Conservation (phyloP, 1,140 invertebrate genomes). For the Drosophila sucinea region DNA sequence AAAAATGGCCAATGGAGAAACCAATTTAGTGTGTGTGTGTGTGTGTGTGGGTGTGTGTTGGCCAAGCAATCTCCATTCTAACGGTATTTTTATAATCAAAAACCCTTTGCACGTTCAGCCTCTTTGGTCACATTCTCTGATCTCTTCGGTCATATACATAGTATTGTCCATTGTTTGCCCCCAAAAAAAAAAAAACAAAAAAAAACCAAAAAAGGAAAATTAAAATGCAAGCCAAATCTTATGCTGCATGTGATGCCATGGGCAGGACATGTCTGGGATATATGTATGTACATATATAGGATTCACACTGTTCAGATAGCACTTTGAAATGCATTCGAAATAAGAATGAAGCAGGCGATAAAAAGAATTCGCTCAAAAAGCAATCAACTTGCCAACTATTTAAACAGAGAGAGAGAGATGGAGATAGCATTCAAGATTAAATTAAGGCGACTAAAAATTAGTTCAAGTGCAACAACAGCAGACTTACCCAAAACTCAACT, state of each 20-base stretch:
- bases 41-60: neutral
- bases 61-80: slow-evolving; percentile 6
- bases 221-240: slow-evolving; percentile 61
- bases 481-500: neutral
- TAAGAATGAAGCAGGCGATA: slow-evolving; percentile 9
- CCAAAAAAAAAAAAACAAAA: slow-evolving; percentile 1
- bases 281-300: neutral
- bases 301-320: slow-evolving; percentile 1
- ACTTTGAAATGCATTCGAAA: slow-evolving; percentile 44
- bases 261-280: slow-evolving; percentile 23
- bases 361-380: slow-evolving; percentile 5
- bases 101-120: slow-evolving; percentile 53
- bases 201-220: slow-evolving; percentile 27
- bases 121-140: slow-evolving; percentile 40
- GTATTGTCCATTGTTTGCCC: slow-evolving; percentile 39
- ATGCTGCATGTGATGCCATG: slow-evolving; percentile 43
- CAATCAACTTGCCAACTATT: slow-evolving; percentile 14
- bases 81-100: slow-evolving; percentile 49
- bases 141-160: slow-evolving; percentile 9
- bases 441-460: neutral
- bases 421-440: neutral
- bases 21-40: neutral
- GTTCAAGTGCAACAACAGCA: neutral
- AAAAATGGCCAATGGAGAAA: neutral
- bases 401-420: neutral